These are phyloP conservation scores for Okapia johnstoni DNA, from an alignment of 2,113 vertebrate species.

Conservation along the genomic window DNA sequence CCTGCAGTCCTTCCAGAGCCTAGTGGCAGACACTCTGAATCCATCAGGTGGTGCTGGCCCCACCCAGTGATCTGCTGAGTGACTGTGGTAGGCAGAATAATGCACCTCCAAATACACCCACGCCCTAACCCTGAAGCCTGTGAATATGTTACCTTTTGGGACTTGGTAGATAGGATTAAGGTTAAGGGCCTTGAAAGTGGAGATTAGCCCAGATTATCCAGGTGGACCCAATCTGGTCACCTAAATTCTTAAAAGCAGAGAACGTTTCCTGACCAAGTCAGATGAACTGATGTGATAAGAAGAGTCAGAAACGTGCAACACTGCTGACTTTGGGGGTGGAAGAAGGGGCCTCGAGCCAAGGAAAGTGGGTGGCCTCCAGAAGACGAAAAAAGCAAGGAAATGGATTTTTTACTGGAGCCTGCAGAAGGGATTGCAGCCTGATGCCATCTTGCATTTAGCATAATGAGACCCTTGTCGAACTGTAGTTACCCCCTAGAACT, in stretches of 20 bases:
- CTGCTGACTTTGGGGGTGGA: background rate
- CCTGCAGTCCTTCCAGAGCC: conserved; percentile 43
- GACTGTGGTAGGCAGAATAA: background rate
- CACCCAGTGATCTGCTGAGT: background rate
- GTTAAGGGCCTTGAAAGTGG: background rate
- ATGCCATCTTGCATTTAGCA: background rate
- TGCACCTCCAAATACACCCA: background rate
- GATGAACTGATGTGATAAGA: background rate
- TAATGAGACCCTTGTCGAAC: background rate
- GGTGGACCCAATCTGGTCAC: background rate
- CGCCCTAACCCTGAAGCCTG: background rate
- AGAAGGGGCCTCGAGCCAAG: background rate
- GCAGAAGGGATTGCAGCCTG: background rate
- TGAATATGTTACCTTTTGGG: background rate
- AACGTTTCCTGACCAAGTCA: background rate
- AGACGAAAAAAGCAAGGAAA: background rate
- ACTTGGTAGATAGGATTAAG: background rate
- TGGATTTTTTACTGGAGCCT: background rate
- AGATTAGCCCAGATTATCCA: background rate
- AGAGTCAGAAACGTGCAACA: background rate
- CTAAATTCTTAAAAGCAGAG: background rate
- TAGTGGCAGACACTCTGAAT: conserved; percentile 26
- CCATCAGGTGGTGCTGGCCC: background rate
- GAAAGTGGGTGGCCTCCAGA: background rate
- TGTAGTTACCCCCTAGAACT: background rate